Evolutionary conservation across 2,797 vertebrate genomes (phyloP).

Genomic region (Sebastes trivittatus): DNA sequence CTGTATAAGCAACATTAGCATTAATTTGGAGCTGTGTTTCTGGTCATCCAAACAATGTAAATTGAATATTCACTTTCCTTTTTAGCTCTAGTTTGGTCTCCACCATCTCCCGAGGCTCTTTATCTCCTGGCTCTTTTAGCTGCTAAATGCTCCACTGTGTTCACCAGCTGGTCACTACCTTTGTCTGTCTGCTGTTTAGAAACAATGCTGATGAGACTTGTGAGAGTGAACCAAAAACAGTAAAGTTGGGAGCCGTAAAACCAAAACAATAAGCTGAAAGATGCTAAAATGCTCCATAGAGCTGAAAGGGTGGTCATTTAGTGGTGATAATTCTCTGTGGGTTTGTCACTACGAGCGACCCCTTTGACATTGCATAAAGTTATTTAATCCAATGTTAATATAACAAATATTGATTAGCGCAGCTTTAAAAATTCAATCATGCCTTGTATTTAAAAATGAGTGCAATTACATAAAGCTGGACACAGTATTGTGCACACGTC

Average conservation of each 20-base stretch:
- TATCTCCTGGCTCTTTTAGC: background rate
- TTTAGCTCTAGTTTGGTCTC: background rate
- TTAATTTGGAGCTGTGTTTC: background rate
- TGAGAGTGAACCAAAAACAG: background rate
- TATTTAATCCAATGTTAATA: background rate
- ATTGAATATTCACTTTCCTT: background rate
- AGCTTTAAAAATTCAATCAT: background rate
- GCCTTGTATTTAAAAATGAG: background rate
- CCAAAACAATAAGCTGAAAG: background rate
- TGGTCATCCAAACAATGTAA: background rate
- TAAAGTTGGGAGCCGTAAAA: background rate
- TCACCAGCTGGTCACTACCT: background rate
- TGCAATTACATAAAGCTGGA: conserved; percentile 9
- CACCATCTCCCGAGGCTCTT: background rate
- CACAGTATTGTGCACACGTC: conserved; percentile 18
- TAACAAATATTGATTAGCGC: background rate
- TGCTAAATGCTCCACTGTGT: background rate
- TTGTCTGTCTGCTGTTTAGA: background rate
- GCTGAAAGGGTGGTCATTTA: background rate
- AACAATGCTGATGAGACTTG: background rate
- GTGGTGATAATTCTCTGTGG: background rate
- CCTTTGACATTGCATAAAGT: background rate
- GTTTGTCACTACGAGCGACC: background rate
- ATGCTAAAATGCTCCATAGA: background rate
- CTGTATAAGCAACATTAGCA: too few species aligned